Percentiles rank a stretch among this genome's conserved stretches.
phyloP scores from a whole-genome alignment of 2,888 invertebrate species.

The Pecten maximus region DNA sequence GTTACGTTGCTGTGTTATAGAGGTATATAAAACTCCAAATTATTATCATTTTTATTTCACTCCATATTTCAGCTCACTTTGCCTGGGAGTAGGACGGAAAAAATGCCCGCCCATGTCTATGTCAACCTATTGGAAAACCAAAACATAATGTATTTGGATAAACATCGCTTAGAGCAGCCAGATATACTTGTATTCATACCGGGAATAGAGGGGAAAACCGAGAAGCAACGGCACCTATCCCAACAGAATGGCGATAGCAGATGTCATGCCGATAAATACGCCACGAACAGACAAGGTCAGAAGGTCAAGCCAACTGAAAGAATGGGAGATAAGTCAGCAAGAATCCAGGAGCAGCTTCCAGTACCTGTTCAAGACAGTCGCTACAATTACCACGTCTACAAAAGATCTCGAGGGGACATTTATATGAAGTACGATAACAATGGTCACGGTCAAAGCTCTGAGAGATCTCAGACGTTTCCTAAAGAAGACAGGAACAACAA shows the following conservation, averaged over 20 bases:
- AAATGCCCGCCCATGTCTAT: background rate
- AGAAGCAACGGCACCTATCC: background rate
- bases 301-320: background rate
- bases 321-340: background rate
- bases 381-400: background rate
- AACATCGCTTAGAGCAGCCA: background rate
- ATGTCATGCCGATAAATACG: background rate
- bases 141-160: background rate
- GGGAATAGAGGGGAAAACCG: background rate
- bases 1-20: too few relatives aligned
- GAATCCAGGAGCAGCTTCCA: background rate
- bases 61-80: too few relatives aligned
- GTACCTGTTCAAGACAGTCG: background rate
- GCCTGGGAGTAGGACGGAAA: background rate
- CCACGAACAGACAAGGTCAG: background rate
- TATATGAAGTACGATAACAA: background rate
- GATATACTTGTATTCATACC: background rate
- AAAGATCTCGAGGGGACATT: background rate
- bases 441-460: background rate
- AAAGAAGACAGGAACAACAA: background rate
- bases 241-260: background rate
- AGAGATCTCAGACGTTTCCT: background rate
- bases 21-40: too few relatives aligned
- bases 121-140: background rate
- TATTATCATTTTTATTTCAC: too few relatives aligned